Percentiles rank a stretch among this genome's conserved stretches.
phyloP scores from a whole-genome alignment of 2,113 vertebrate genomes.

The Leucosticte australis region DNA sequence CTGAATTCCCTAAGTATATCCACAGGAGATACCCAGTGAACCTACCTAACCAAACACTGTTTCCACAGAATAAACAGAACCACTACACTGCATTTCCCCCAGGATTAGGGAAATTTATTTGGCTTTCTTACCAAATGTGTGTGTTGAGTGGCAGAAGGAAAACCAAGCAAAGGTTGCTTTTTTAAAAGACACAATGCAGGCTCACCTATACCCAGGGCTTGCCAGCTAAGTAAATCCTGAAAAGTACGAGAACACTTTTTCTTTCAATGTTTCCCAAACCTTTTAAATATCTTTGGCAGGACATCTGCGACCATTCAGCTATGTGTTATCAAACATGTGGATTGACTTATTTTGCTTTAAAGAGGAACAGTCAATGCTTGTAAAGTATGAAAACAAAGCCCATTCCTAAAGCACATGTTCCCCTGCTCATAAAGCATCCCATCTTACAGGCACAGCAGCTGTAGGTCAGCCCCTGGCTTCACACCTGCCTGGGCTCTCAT shows the following conservation, averaged over 20 bases:
- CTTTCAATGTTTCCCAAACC: not conserved
- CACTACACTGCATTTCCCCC: not conserved
- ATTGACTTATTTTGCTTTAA: not conserved
- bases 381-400: fast-evolving
- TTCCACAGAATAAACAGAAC: not conserved
- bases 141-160: not conserved
- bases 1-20: not conserved
- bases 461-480: fast-evolving
- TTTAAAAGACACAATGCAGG: not conserved
- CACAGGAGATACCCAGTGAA: not conserved
- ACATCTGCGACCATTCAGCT: not conserved
- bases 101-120: not conserved
- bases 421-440: not conserved
- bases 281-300: not conserved
- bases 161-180: not conserved
- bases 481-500: not conserved
- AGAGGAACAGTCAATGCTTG: not conserved
- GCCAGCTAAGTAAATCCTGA: not conserved
- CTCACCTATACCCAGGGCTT: not conserved
- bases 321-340: fast-evolving
- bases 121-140: not conserved
- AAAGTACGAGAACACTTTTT: not conserved
- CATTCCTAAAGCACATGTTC: not conserved
- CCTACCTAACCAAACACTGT: not conserved
- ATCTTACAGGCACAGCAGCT: fast-evolving